Evolutionary conservation across 2,113 vertebrate species (phyloP).

Genomic region (Sapajus apella): DNA sequence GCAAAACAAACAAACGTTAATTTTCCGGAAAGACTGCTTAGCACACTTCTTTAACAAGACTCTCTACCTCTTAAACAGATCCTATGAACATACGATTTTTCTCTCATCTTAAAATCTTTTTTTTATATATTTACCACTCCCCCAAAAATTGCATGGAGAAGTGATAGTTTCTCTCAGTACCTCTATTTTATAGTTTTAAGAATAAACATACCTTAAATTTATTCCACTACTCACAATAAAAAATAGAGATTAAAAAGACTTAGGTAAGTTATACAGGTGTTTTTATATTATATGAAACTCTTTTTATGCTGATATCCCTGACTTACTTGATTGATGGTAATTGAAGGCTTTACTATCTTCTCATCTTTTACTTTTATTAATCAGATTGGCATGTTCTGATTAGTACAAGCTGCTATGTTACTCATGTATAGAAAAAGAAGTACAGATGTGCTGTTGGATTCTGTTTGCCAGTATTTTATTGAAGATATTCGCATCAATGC

Average conservation of each 20-base stretch:
- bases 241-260: neutral
- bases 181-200: neutral
- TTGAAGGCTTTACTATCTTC: neutral
- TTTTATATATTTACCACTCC: neutral
- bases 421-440: neutral
- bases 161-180: neutral
- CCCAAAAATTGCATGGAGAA: neutral
- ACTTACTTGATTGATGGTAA: neutral
- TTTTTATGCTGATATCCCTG: neutral
- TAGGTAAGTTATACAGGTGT: neutral
- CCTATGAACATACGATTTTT: neutral
- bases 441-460: no score
- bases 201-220: neutral
- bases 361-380: neutral
- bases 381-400: neutral
- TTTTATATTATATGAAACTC: neutral
- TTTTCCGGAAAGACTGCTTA: neutral
- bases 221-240: neutral
- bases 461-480: no score
- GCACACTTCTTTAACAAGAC: neutral
- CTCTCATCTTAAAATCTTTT: neutral
- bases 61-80: neutral
- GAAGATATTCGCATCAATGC: no score
- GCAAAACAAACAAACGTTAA: neutral
- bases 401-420: neutral